These are phyloP conservation scores for Strix uralensis DNA, from an alignment of 2,113 vertebrate genomes.

Conservation along the genomic window DNA sequence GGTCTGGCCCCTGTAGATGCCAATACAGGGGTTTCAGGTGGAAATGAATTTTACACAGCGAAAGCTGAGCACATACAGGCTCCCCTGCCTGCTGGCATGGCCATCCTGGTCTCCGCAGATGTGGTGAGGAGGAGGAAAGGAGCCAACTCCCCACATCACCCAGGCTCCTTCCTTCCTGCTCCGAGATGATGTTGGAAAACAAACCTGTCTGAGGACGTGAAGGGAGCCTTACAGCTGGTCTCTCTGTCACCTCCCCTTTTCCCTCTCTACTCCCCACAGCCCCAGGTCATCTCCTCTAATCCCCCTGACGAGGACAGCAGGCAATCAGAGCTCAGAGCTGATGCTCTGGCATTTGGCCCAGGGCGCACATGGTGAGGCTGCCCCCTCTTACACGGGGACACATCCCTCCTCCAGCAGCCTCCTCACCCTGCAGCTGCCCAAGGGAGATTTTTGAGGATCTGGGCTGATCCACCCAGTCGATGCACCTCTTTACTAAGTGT, in stretches of 20 bases:
- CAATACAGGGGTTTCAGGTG: rapidly evolving
- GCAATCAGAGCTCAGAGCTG: constrained; percentile 4
- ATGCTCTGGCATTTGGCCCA: not conserved
- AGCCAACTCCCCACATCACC: not conserved
- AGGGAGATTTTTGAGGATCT: not conserved
- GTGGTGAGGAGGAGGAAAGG: not conserved
- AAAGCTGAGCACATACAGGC: not conserved
- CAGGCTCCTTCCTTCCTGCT: not conserved
- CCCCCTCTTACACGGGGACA: not conserved
- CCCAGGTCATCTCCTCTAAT: not conserved
- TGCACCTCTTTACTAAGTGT: not conserved
- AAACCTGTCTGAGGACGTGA: not conserved
- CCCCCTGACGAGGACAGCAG: not conserved
- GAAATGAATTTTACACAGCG: not conserved
- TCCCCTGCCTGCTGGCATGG: not conserved
- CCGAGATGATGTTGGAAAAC: not conserved
- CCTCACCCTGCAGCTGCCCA: not conserved
- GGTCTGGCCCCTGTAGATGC: not conserved
- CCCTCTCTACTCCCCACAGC: not conserved
- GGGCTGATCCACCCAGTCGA: constrained; percentile 20
- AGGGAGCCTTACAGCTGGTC: not conserved
- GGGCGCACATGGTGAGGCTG: not conserved
- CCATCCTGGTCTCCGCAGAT: not conserved
- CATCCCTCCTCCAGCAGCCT: not conserved
- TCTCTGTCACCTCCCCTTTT: not conserved